Percentiles rank a stretch among this genome's conserved stretches.
Conservation (phyloP, 1,140 invertebrate species). For the Oryctes rhinoceros region DNA sequence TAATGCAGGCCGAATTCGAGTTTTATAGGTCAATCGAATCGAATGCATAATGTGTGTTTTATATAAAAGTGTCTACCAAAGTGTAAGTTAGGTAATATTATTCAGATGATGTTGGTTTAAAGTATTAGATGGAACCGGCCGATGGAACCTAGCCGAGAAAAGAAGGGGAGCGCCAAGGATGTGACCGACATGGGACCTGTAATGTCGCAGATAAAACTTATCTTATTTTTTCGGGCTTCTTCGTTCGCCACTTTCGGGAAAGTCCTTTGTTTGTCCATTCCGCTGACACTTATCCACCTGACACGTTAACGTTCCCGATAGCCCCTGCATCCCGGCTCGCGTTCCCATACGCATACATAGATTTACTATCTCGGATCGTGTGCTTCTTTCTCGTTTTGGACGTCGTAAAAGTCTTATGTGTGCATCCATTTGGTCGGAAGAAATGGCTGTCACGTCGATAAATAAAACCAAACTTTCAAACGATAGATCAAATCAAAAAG, state of each 20-base stretch:
- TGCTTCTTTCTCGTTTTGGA: neutral
- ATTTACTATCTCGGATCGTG: neutral
- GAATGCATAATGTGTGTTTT: constrained; percentile 6
- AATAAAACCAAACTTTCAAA: neutral
- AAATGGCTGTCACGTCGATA: neutral
- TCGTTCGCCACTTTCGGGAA: neutral
- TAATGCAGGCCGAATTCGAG: neutral
- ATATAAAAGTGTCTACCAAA: constrained; percentile 1
- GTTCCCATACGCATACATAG: neutral
- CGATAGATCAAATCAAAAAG: neutral
- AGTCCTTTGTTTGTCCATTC: constrained; percentile 9
- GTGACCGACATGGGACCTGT: neutral
- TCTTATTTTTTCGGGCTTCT: constrained; percentile 14
- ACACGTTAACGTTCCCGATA: neutral
- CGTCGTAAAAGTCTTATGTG: neutral
- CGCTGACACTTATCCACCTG: constrained; percentile 4
- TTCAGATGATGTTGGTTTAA: constrained; percentile 10
- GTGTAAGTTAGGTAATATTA: constrained; percentile 7
- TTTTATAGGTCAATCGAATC: constrained; percentile 10
- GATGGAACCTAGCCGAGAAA: neutral
- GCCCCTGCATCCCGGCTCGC: neutral
- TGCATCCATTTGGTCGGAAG: too few relatives aligned
- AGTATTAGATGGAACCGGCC: constrained; percentile 1
- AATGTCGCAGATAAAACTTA: neutral
- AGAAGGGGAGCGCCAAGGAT: neutral